Percentiles rank a stretch among this genome's conserved stretches.
phyloP scores from a whole-genome alignment of 2,888 invertebrate species.

The Drosophila nr. perissopoda region DNA sequence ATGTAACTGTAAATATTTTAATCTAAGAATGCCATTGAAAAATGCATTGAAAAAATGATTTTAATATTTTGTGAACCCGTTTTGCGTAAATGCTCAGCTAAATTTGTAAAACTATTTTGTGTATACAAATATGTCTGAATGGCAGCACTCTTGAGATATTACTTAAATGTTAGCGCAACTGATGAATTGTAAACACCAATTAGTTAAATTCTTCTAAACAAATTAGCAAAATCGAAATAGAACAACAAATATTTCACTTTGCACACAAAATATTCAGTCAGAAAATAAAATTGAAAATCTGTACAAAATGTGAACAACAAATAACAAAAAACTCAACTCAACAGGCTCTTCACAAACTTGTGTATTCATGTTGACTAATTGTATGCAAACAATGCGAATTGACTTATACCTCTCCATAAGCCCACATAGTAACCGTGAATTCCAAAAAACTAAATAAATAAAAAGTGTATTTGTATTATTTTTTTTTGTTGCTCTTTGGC shows the following conservation, averaged over 20 bases:
- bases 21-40: conserved; percentile 13
- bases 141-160: conserved; percentile 18
- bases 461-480: conserved; percentile 9
- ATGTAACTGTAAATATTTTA: conserved; percentile 28
- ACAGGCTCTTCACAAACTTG: conserved; percentile 59
- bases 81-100: conserved; percentile 3
- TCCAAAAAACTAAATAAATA: conserved; percentile 5
- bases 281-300: conserved; percentile 23
- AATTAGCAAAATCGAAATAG: conserved; percentile 58
- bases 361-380: conserved; percentile 77
- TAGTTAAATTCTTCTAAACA: conserved; percentile 59
- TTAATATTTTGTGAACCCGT: conserved; percentile 16
- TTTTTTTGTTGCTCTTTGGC: conserved; percentile 12
- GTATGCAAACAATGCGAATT: conserved; percentile 46
- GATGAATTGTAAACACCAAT: conserved; percentile 66
- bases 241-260: conserved; percentile 41
- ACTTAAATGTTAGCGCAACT: conserved; percentile 48
- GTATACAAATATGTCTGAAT: conserved; percentile 14
- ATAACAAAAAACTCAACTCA: conserved; percentile 36
- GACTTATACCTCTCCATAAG: conserved; percentile 35
- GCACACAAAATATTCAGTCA: conserved; percentile 35
- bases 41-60: conserved; percentile 36
- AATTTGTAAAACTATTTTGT: conserved; percentile 30
- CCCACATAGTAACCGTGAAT: conserved; percentile 56
- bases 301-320: conserved; percentile 39